Evolutionary conservation across 2,113 vertebrate genomes (phyloP).

Genomic region (Ibidorhyncha struthersii): DNA sequence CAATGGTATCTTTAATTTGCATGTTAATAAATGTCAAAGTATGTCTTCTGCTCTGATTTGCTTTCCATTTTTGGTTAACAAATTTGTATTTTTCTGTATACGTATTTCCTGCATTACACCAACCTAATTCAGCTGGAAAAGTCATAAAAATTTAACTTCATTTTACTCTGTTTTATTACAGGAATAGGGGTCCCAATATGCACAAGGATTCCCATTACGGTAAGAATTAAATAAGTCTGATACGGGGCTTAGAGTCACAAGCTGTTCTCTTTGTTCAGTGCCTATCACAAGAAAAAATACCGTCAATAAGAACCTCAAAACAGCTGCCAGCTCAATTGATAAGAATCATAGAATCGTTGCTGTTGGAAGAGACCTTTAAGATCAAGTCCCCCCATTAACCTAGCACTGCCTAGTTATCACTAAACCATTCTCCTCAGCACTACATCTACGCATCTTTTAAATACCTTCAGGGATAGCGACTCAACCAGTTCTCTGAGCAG

Average conservation of each 20-base stretch:
- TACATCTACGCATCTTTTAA: too few species aligned
- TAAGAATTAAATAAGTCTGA: background rate
- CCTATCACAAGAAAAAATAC: background rate
- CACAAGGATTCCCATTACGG: background rate
- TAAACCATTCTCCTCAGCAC: too few species aligned
- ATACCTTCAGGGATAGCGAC: too few species aligned
- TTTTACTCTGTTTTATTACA: background rate
- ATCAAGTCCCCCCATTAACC: too few species aligned
- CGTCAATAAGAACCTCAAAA: background rate
- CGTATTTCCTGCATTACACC: background rate
- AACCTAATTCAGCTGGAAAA: background rate
- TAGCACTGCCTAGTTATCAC: too few species aligned
- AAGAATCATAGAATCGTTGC: background rate
- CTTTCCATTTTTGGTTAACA: background rate
- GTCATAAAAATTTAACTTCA: background rate
- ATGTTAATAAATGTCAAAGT: constrained; percentile 37
- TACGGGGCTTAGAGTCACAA: background rate
- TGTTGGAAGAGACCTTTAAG: too few species aligned
- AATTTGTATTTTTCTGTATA: background rate
- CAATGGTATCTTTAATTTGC: background rate
- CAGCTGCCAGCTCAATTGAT: background rate
- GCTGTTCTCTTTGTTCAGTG: background rate
- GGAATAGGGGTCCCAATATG: background rate
- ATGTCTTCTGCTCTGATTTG: background rate
- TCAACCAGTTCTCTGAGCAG: too few species aligned